Evolutionary conservation across 2,113 vertebrate species (phyloP), one percentile per base, ranked within the genome.

Genomic region (Colius striatus): DNA sequence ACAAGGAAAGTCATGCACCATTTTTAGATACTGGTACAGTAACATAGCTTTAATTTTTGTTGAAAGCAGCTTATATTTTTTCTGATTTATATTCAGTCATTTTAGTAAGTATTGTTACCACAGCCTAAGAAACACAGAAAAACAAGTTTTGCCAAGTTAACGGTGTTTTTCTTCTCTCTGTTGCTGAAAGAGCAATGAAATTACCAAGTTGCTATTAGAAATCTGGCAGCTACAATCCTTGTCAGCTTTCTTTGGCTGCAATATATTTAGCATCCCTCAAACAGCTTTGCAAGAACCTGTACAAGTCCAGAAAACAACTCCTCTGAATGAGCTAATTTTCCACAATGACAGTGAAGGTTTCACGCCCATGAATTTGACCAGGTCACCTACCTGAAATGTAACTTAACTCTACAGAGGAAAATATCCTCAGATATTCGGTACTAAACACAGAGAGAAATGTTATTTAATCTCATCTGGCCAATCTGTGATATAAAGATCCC

Each of bases 151-250:
- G 85, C 88, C 73, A 93, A 93, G 73, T 71, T 92, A 86, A 88
- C 53, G 21, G 53, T 41, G 87, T 81, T 91, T 96, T 93, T 92
- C 63, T 88, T 71, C 38, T 72, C 48, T 76, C 55, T 60, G 51
- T 47, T 95, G 65, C 79, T 93, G 90, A 87, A 93, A 92, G 95
- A 60, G 94, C 72, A 93, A 86, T 34, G 61, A 84, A 92, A 87
- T 93, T 67, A 90, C 4, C 9, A 90, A 94, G 71, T n/a, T 78
- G n/a, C 61, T 94, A 79, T 92, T 90, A 87, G 80, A 93, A 89
- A 84, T 72, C 54, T 94, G 92, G 93, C 94, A 90, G 80, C 54
- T 87, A 72, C 0, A 0, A 65, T 77, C 70, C 41, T 26, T 82
- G 78, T 74, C 84, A 95, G 87, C 81, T 95, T 92, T 88, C 70